These are phyloP conservation scores for Deroptyus accipitrinus DNA, from an alignment of 2,113 vertebrate genomes.

Conservation along the genomic window DNA sequence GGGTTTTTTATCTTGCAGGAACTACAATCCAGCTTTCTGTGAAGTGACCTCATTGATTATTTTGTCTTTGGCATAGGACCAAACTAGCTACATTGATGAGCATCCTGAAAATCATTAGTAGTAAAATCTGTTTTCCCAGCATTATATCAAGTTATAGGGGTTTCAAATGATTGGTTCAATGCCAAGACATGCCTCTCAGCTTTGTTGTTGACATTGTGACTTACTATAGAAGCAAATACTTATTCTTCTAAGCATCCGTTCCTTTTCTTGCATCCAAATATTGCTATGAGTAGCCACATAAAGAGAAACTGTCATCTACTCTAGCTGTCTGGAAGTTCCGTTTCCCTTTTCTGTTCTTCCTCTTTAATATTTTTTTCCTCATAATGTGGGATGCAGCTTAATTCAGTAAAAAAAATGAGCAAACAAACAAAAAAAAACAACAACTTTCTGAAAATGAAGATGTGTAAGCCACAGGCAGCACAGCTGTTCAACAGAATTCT, in stretches of 20 bases:
- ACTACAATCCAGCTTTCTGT: background rate
- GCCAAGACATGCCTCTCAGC: background rate
- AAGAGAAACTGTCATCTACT: background rate
- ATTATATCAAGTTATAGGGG: background rate
- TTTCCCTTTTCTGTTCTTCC: background rate
- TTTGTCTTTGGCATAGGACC: background rate
- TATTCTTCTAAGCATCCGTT: background rate
- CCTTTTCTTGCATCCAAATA: background rate
- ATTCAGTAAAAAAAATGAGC: background rate
- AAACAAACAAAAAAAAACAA: background rate
- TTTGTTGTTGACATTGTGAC: background rate
- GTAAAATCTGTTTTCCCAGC: background rate
- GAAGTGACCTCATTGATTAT: background rate
- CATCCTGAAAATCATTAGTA: background rate
- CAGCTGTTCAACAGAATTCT: background rate
- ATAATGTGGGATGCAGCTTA: background rate
- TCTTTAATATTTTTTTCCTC: background rate
- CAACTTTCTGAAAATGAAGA: background rate
- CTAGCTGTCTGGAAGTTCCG: background rate
- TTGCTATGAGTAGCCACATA: background rate
- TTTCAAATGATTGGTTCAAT: background rate
- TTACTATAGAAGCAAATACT: background rate
- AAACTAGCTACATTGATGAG: background rate
- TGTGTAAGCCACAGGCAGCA: background rate
- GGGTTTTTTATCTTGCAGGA: background rate